Conservation (phyloP, 2,888 invertebrate genomes). For the Drosophila meridiana region DNA sequence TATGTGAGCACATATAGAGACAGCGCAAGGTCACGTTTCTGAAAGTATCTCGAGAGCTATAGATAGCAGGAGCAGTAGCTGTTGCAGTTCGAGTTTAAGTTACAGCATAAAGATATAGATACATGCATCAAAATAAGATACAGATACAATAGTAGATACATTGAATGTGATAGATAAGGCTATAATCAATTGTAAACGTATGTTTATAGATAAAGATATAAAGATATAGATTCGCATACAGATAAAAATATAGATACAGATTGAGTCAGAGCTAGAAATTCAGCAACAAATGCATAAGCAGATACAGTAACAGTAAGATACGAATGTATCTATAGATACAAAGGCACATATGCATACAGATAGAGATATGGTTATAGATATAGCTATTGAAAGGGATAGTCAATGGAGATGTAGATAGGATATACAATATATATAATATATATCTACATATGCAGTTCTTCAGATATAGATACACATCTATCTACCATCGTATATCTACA, state of each 20-base stretch:
- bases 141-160: neutral
- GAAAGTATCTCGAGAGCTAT: slow-evolving; percentile 10
- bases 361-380: neutral
- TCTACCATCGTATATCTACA: too few species aligned
- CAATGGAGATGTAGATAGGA: too few species aligned
- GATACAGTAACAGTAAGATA: neutral
- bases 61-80: neutral
- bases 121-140: neutral
- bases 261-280: too few species aligned
- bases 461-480: neutral
- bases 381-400: neutral
- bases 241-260: neutral
- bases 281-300: too few species aligned
- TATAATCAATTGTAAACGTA: neutral
- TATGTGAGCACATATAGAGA: slow-evolving; percentile 3
- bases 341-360: neutral
- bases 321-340: too few species aligned
- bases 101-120: neutral
- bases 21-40: slow-evolving; percentile 36
- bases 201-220: neutral
- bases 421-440: too few species aligned
- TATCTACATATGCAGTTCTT: too few species aligned
- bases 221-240: neutral
- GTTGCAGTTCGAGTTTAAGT: neutral
- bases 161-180: neutral